Percentiles rank a stretch among this genome's conserved stretches.
Conservation (phyloP, 2,113 vertebrate species). For the Laterallus jamaicensis region DNA sequence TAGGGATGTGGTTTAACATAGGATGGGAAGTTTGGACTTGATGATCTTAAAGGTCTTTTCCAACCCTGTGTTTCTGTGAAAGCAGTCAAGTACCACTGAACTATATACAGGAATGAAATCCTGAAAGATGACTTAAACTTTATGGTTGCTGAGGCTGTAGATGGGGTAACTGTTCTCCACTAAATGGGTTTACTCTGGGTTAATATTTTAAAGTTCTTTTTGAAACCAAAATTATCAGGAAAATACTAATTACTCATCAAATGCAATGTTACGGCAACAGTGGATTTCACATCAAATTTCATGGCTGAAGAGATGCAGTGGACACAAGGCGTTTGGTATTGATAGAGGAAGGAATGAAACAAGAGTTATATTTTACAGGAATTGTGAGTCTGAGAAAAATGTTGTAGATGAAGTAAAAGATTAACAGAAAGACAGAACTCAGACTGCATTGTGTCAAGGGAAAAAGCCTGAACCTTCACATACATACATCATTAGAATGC, state of each 20-base stretch:
- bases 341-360: neutral
- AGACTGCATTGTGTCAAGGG: neutral
- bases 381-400: neutral
- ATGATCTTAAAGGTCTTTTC: too few relatives aligned
- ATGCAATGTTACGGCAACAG: neutral
- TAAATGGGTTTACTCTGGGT: neutral
- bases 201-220: neutral
- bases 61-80: too few relatives aligned
- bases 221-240: neutral
- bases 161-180: neutral
- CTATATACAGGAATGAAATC: neutral
- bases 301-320: neutral
- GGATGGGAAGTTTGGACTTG: too few relatives aligned
- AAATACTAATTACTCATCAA: slow-evolving; percentile 6
- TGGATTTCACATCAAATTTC: neutral
- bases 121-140: neutral
- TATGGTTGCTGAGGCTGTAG: neutral
- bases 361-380: neutral
- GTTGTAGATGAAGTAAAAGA: neutral
- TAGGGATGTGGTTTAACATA: too few relatives aligned
- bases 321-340: neutral
- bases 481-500: neutral
- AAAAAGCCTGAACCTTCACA: neutral
- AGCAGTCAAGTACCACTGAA: neutral
- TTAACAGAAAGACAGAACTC: neutral